Conservation (phyloP, 2,797 vertebrate species). For the Pangasius mekongensis region DNA sequence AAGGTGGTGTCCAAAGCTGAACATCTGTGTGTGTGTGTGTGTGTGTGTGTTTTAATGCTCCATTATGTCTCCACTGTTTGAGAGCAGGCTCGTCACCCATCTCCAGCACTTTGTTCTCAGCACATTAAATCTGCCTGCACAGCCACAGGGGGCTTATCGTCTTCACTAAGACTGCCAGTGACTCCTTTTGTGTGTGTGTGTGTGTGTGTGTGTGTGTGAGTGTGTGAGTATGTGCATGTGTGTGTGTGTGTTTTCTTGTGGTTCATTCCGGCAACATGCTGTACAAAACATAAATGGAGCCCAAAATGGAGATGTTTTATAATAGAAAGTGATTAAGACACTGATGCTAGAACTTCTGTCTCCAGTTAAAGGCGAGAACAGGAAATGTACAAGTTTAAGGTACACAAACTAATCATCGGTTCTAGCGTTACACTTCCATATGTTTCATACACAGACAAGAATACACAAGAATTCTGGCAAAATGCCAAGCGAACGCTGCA, state of each 20-base stretch:
- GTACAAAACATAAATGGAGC: slow-evolving; percentile 16
- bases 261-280: slow-evolving; percentile 19
- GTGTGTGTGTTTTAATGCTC: slow-evolving; percentile 56
- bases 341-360: slow-evolving; percentile 13
- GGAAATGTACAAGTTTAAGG: slow-evolving; percentile 26
- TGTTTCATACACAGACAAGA: neutral
- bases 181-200: slow-evolving; percentile 65
- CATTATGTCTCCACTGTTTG: slow-evolving; percentile 68
- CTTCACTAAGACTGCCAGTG: slow-evolving; percentile 68
- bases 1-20: slow-evolving; percentile 7
- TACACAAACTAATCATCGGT: slow-evolving; percentile 10
- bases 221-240: neutral
- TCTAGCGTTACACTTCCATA: slow-evolving; percentile 26
- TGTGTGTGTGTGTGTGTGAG: slow-evolving; percentile 51
- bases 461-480: neutral
- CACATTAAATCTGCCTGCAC: slow-evolving; percentile 61
- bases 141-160: slow-evolving; percentile 59
- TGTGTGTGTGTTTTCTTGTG: neutral
- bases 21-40: slow-evolving; percentile 31
- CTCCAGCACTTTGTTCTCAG: slow-evolving; percentile 73
- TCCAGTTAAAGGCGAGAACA: neutral
- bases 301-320: slow-evolving; percentile 2
- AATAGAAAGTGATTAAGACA: slow-evolving; percentile 23
- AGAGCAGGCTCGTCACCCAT: slow-evolving; percentile 74
- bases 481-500: neutral